Evolutionary conservation across 2,888 invertebrate genomes (phyloP).

Genomic region (Netelia inedita): DNA sequence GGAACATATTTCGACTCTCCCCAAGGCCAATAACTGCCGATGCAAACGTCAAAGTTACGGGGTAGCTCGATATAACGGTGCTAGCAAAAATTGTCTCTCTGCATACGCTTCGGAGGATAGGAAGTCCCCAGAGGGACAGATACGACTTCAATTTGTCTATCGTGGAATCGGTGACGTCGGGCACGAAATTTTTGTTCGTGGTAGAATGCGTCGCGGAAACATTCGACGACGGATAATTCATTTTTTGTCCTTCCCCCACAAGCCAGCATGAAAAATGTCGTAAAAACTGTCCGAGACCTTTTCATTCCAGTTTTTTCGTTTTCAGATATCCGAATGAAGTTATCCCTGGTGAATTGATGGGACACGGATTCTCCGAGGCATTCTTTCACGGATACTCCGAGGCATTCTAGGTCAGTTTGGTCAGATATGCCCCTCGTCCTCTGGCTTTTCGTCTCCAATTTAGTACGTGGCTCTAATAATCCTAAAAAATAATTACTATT

Average conservation of each 20-base stretch:
- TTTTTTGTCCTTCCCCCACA: constrained; percentile 1
- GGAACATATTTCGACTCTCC: too few relatives aligned
- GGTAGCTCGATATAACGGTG: neutral
- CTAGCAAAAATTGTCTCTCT: neutral
- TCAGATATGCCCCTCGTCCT: too few relatives aligned
- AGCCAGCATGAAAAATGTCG: constrained; percentile 12
- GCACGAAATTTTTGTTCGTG: neutral
- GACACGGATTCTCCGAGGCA: neutral
- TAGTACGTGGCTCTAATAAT: too few relatives aligned
- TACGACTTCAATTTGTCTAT: neutral
- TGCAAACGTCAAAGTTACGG: too few relatives aligned
- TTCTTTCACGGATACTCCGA: neutral
- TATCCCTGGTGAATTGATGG: constrained; percentile 37
- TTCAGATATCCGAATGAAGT: constrained; percentile 21
- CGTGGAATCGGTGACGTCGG: neutral
- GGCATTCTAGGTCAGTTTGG: too few relatives aligned
- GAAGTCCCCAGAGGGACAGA: neutral
- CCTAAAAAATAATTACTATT: too few relatives aligned
- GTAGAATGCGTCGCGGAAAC: neutral
- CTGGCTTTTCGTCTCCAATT: too few relatives aligned
- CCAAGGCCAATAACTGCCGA: too few relatives aligned
- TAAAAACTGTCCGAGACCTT: neutral
- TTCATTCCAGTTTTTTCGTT: neutral
- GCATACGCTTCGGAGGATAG: neutral
- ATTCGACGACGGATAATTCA: neutral